A percentile compares a stretch with the other conserved stretches of the same genome.
These are phyloP conservation scores for Acleris sparsana DNA, from an alignment of 2,888 invertebrate species.

Conservation along the genomic window DNA sequence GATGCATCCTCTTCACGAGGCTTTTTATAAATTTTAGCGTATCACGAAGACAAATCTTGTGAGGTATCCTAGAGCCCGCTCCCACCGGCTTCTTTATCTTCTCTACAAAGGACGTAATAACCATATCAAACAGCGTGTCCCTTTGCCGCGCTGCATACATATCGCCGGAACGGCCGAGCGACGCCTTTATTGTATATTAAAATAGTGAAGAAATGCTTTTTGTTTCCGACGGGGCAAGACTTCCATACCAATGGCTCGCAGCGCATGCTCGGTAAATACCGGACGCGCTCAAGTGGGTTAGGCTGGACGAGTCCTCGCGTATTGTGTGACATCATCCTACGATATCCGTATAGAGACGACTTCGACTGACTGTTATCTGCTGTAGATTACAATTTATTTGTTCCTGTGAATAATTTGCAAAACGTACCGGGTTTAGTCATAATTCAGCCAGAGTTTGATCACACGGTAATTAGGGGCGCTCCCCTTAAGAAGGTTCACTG, in stretches of 20 bases:
- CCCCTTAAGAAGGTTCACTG: slow-evolving; percentile 1
- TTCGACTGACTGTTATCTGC: slow-evolving; percentile 39
- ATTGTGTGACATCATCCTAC: slow-evolving; percentile 36
- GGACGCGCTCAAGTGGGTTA: slow-evolving; percentile 50
- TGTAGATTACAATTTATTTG: slow-evolving; percentile 34
- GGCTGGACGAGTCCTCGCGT: slow-evolving; percentile 35
- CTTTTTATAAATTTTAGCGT: slow-evolving; percentile 76
- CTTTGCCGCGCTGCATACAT: slow-evolving; percentile 79
- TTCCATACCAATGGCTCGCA: slow-evolving; percentile 70
- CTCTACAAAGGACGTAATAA: slow-evolving; percentile 81
- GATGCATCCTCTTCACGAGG: slow-evolving; percentile 50
- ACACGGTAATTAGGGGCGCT: slow-evolving; percentile 8
- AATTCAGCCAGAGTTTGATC: slow-evolving; percentile 12
- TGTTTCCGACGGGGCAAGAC: slow-evolving; percentile 69
- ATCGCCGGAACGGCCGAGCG: slow-evolving; percentile 58
- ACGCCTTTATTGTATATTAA: slow-evolving; percentile 71
- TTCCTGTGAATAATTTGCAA: slow-evolving; percentile 29
- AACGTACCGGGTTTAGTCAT: slow-evolving; percentile 2
- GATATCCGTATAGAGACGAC: slow-evolving; percentile 40
- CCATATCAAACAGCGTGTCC: slow-evolving; percentile 82
- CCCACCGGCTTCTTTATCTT: slow-evolving; percentile 73
- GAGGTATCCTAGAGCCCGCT: slow-evolving; percentile 60
- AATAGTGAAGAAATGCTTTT: slow-evolving; percentile 77
- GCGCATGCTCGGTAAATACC: slow-evolving; percentile 58
- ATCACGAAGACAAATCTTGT: slow-evolving; percentile 78